Conservation (phyloP, 2,888 invertebrate genomes). For the Perithous albicinctus region DNA sequence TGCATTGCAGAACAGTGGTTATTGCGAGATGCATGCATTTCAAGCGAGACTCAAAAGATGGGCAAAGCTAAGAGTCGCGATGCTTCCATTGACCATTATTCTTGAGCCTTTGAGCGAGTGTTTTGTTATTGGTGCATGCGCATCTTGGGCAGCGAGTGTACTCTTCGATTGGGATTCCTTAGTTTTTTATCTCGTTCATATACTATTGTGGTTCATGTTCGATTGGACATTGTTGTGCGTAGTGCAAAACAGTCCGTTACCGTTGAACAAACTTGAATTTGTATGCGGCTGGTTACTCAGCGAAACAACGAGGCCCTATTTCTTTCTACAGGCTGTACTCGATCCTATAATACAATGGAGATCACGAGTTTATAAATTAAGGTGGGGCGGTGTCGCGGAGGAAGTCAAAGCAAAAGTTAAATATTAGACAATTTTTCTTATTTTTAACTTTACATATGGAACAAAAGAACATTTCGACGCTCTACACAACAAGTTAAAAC, state of each 20-base stretch:
- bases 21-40: slow-evolving; percentile 93
- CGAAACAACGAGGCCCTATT: slow-evolving; percentile 95
- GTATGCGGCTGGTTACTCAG: slow-evolving; percentile 97
- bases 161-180: slow-evolving; percentile 95
- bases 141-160: slow-evolving; percentile 93
- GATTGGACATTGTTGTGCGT: slow-evolving; percentile 97
- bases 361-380: slow-evolving; percentile 94
- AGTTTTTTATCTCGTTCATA: slow-evolving; percentile 96
- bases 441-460: not conserved
- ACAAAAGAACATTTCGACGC: not conserved
- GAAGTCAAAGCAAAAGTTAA: slow-evolving; percentile 92
- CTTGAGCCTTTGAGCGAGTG: slow-evolving; percentile 98
- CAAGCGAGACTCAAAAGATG: slow-evolving; percentile 95
- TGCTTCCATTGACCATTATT: slow-evolving; percentile 96
- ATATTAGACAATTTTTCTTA: slow-evolving; percentile 84
- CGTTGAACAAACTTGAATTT: slow-evolving; percentile 98
- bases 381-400: slow-evolving; percentile 98
- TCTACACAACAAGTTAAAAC: not conserved
- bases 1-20: slow-evolving; percentile 97
- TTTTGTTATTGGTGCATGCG: slow-evolving; percentile 95
- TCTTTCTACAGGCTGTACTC: slow-evolving; percentile 94
- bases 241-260: slow-evolving; percentile 96
- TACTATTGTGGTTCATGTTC: slow-evolving; percentile 97
- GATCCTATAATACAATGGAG: slow-evolving; percentile 97
- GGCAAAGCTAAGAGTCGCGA: slow-evolving; percentile 97